Conservation (phyloP, 2,113 vertebrate species). For the Phodopus roborovskii region DNA sequence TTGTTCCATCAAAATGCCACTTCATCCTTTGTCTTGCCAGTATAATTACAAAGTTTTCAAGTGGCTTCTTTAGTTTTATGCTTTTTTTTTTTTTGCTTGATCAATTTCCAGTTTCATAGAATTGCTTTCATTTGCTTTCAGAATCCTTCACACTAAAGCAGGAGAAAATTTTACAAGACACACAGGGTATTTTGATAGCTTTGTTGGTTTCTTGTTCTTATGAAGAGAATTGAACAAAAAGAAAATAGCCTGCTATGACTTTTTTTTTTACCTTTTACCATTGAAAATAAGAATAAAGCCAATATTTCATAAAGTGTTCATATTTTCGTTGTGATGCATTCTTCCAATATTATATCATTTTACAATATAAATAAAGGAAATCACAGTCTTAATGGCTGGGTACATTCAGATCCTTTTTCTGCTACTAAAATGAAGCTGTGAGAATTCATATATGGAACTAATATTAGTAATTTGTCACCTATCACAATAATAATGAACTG, state of each 20-base stretch:
- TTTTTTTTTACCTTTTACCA: background rate
- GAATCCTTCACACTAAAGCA: background rate
- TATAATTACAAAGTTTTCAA: conserved; percentile 2
- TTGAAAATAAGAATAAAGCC: conserved; percentile 15
- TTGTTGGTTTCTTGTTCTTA: background rate
- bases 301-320: background rate
- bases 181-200: background rate
- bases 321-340: conserved; percentile 30
- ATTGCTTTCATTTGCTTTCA: conserved; percentile 11
- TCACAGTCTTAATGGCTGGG: background rate
- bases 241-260: background rate
- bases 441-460: background rate
- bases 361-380: background rate
- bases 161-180: background rate
- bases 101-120: no score
- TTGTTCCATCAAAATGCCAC: background rate
- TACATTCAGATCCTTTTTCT: background rate
- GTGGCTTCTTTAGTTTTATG: background rate
- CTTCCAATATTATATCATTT: background rate
- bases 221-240: background rate
- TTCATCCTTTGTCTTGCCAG: background rate
- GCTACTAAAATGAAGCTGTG: background rate
- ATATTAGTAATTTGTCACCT: conserved; percentile 1
- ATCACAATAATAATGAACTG: background rate
- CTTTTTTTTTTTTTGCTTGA: no score